Conservation (phyloP, 2,888 invertebrate species). For the Phanerotoma sp. region DNA sequence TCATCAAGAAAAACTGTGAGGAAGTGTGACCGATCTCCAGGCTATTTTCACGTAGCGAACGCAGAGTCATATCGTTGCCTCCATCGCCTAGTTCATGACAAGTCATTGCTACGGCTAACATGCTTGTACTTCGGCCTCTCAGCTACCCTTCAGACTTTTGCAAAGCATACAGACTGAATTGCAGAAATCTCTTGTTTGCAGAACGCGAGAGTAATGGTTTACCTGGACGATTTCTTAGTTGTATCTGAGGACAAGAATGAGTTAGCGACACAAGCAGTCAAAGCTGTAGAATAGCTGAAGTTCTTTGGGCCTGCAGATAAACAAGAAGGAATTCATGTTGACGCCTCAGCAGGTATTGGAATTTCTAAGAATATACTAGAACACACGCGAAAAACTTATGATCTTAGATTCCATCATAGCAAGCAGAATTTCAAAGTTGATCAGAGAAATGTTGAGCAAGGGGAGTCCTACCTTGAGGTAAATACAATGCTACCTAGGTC, state of each 20-base stretch:
- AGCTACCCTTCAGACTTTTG: conserved; percentile 36
- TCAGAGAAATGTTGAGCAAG: background rate
- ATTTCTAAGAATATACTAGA: background rate
- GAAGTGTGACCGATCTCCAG: conserved; percentile 52
- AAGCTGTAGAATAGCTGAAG: background rate
- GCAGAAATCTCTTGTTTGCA: conserved; percentile 30
- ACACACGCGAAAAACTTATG: background rate
- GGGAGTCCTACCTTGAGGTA: conserved; percentile 10
- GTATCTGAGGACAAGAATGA: conserved; percentile 28
- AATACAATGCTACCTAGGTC: conserved; percentile 29
- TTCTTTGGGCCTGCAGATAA: background rate
- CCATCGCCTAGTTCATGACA: conserved; percentile 32
- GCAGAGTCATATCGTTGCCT: conserved; percentile 31
- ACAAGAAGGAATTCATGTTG: background rate
- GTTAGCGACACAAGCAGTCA: conserved; percentile 4
- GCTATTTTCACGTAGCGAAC: conserved; percentile 30
- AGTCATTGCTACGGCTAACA: conserved; percentile 35
- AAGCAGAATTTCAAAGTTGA: background rate
- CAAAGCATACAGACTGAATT: conserved; percentile 37
- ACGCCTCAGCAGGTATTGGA: background rate
- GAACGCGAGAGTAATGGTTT: conserved; percentile 29
- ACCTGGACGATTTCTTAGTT: conserved; percentile 31
- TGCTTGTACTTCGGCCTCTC: conserved; percentile 38
- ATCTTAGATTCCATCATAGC: background rate
- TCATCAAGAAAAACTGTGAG: conserved; percentile 13